A percentile compares a stretch with the other conserved stretches of the same genome.
phyloP scores from a whole-genome alignment of 2,797 vertebrate species.

The Myotis daubentonii region DNA sequence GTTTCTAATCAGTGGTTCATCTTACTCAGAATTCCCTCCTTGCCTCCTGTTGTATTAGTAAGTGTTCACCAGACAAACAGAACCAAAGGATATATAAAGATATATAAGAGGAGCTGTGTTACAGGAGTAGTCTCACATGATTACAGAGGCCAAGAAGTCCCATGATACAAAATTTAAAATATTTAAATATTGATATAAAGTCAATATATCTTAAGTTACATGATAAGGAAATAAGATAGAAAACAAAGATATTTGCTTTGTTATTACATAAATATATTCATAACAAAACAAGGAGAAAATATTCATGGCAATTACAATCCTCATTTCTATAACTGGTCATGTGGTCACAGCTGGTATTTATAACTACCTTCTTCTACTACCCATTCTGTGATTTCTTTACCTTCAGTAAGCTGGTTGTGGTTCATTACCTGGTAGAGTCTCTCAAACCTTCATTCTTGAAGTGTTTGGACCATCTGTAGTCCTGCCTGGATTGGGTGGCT shows the following conservation, averaged over 20 bases:
- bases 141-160: background rate
- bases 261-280: background rate
- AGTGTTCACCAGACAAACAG: background rate
- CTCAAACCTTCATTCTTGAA: background rate
- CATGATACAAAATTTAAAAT: background rate
- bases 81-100: background rate
- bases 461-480: background rate
- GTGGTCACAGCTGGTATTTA: background rate
- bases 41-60: background rate
- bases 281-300: background rate
- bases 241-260: background rate
- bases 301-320: background rate
- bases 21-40: background rate
- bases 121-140: background rate
- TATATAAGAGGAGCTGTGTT: background rate
- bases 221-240: background rate
- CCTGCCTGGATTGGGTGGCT: background rate
- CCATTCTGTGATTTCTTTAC: background rate
- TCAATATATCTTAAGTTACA: background rate
- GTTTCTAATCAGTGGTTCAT: background rate
- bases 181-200: background rate
- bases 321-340: background rate
- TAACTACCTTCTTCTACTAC: background rate
- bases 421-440: background rate
- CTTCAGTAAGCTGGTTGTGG: background rate